phyloP scores from a whole-genome alignment of 2,797 vertebrate species.

The Danio aesculapii region DNA sequence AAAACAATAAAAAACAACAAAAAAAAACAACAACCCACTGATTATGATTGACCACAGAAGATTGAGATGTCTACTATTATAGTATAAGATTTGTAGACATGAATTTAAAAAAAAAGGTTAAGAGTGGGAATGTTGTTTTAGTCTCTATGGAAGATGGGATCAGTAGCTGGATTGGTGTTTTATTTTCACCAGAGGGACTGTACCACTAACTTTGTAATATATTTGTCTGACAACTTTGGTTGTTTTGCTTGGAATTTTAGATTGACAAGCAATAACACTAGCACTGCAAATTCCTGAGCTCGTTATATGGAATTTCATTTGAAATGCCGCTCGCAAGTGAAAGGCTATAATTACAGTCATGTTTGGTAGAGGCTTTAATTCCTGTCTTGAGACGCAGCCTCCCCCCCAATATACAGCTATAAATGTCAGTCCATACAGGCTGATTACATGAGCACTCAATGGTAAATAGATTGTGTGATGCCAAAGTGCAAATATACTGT shows the following conservation, averaged over 20 bases:
- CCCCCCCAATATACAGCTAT: slow-evolving; percentile 2
- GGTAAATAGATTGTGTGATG: slow-evolving; percentile 2
- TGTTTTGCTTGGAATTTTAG: slow-evolving; percentile 45
- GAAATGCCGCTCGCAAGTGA: slow-evolving; percentile 29
- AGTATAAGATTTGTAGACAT: too few relatives aligned
- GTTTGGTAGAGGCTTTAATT: slow-evolving; percentile 31
- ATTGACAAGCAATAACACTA: slow-evolving; percentile 37
- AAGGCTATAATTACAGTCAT: slow-evolving; percentile 45
- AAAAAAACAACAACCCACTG: too few relatives aligned
- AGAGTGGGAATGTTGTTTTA: slow-evolving; percentile 2
- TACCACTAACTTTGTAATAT: slow-evolving; percentile 30
- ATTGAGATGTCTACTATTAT: not conserved
- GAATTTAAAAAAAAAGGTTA: not conserved
- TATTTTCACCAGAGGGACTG: slow-evolving; percentile 5
- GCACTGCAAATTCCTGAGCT: slow-evolving; percentile 39
- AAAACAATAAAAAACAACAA: too few relatives aligned
- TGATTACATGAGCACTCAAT: slow-evolving; percentile 4
- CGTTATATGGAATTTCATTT: slow-evolving; percentile 41
- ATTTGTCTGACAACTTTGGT: slow-evolving; percentile 42
- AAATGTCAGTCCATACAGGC: slow-evolving; percentile 30
- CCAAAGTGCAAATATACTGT: not conserved
- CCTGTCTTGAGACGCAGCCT: slow-evolving; percentile 10
- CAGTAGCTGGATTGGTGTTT: not conserved
- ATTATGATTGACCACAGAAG: not conserved
- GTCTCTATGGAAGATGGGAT: not conserved